phyloP scores from a whole-genome alignment of 2,888 invertebrate genomes.

The Drosophila nr. perissopoda region DNA sequence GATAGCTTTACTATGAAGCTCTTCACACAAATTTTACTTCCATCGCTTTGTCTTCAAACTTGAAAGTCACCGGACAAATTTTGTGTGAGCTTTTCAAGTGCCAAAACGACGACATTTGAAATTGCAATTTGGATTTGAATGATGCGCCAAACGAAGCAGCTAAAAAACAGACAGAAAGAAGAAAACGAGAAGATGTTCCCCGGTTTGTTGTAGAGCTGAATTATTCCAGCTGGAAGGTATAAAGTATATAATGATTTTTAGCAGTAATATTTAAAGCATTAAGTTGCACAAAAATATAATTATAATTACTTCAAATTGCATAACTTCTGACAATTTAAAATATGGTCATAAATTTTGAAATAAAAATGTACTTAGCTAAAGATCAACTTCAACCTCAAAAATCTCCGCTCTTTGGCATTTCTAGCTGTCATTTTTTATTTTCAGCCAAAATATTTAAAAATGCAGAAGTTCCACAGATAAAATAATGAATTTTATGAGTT shows the following conservation, averaged over 20 bases:
- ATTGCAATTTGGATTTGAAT: slow-evolving; percentile 46
- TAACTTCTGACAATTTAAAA: background rate
- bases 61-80: slow-evolving; percentile 64
- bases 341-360: no score
- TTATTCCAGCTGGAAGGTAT: background rate
- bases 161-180: slow-evolving; percentile 6
- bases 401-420: background rate
- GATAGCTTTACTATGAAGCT: slow-evolving; percentile 38
- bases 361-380: background rate
- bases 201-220: background rate
- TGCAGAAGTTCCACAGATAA: background rate
- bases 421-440: background rate
- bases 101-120: slow-evolving; percentile 53
- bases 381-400: background rate
- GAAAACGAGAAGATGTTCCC: background rate
- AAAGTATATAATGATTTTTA: background rate
- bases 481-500: background rate
- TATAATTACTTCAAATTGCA: background rate
- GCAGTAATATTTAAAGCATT: background rate
- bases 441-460: background rate
- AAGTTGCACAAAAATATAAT: background rate
- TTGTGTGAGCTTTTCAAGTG: slow-evolving; percentile 49
- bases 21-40: slow-evolving; percentile 33
- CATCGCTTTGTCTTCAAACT: slow-evolving; percentile 48
- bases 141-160: slow-evolving; percentile 33